Percentiles rank a stretch among this genome's conserved stretches.
Evolutionary conservation across 2,797 vertebrate genomes (phyloP).

Genomic region (Epinephelus coioides): DNA sequence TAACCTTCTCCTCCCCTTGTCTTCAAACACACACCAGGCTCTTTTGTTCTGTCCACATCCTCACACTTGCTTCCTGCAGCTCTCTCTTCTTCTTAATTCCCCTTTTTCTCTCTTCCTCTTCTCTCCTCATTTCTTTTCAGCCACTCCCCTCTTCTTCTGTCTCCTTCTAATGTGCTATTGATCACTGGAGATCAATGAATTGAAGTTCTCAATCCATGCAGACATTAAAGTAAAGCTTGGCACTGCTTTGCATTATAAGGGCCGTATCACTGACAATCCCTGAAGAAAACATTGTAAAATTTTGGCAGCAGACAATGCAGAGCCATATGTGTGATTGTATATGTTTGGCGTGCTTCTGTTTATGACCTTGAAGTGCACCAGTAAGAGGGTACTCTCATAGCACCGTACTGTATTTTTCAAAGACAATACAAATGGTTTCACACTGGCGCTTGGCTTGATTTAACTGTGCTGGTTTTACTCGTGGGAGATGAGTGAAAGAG

Average conservation of each 20-base stretch:
- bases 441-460: constrained; percentile 23
- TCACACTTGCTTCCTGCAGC: constrained; percentile 23
- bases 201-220: constrained; percentile 43
- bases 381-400: constrained; percentile 4
- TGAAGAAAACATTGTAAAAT: constrained; percentile 1
- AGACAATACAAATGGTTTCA: constrained; percentile 10
- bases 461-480: constrained; percentile 18
- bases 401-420: constrained; percentile 10
- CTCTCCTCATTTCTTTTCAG: constrained; percentile 32
- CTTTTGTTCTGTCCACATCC: constrained; percentile 71
- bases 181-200: constrained; percentile 56
- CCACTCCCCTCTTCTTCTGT: constrained; percentile 25
- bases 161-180: constrained; percentile 67
- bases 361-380: constrained; percentile 60
- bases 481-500: constrained; percentile 12
- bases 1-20: constrained; percentile 74
- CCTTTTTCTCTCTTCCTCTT: constrained; percentile 9
- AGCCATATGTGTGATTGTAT: constrained; percentile 25
- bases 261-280: constrained; percentile 16
- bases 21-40: constrained; percentile 59
- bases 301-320: constrained; percentile 29
- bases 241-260: constrained; percentile 10
- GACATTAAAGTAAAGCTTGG: constrained; percentile 39
- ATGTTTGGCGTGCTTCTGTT: constrained; percentile 18
- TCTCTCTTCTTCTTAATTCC: constrained; percentile 28